Evolutionary conservation across 2,888 invertebrate species (phyloP), one percentile per base, ranked within the genome.

Genomic region (Noctua janthina): DNA sequence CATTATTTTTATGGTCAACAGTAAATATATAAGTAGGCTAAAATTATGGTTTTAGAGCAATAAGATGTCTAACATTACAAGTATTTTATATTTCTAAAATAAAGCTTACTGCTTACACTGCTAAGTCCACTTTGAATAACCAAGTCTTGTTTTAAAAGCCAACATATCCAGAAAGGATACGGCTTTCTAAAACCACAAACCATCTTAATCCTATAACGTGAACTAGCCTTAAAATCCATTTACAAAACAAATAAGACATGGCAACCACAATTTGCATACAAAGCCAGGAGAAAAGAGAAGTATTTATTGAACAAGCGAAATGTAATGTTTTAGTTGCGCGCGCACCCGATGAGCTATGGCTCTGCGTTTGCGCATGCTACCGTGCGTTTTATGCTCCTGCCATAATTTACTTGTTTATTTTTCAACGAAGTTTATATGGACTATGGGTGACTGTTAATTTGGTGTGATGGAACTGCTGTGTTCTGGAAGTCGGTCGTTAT

Each of bases 191-290:
- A 74, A 74, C 81, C 81, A 78, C 64, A 71, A 39, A 76, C n/a
- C 10, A 39, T 39, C 56, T 59, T 43, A 43, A 67, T n/a, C 39
- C 49, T 49, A 70, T n/a, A 76, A 56, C 49, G 46, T 73, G 68
- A 76, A 86, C 81, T 78, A 86, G 66, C 59, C 59, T 83, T 72
- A 79, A 85, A 90, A 86, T 76, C 76, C 77, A 85, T 84, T 81
- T 67, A 74, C 75, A 88, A 90, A 88, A 91, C 91, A 92, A 92
- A 91, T 91, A 91, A 91, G 86, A 90, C 90, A 83, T 79, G 71
- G 78, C 88, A 87, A 89, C 87, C 86, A 87, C 87, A 91, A 94
- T 94, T 92, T 93, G 93, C 94, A 94, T 94, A 94, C 94, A 94
- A 95, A 94, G 93, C 90, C 87, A 70, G 88, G 91, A 90, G 92